Evolutionary conservation across 2,888 invertebrate species (phyloP).

Genomic region (Linnaemya vulpina): DNA sequence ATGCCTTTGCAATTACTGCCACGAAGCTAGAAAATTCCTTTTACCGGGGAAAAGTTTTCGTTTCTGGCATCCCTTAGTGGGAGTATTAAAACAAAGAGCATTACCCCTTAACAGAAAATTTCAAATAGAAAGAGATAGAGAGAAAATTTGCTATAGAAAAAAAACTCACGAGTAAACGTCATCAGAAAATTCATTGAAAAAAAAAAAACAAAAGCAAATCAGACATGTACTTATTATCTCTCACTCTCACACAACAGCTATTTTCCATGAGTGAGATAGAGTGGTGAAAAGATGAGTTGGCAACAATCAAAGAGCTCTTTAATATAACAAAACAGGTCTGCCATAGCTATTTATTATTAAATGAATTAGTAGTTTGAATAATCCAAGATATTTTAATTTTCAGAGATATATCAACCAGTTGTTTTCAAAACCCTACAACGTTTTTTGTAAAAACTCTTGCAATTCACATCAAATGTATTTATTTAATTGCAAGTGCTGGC

Average conservation of each 20-base stretch:
- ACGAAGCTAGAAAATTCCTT: too few species aligned
- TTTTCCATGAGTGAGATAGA: constrained; percentile 64
- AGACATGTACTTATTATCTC: constrained; percentile 11
- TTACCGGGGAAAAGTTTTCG: too few species aligned
- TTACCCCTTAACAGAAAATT: constrained; percentile 28
- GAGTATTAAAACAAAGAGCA: constrained; percentile 51
- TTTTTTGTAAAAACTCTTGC: too few species aligned
- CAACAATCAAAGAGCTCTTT: constrained; percentile 59
- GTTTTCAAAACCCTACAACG: too few species aligned
- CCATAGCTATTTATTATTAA: too few species aligned
- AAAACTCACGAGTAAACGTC: constrained; percentile 50
- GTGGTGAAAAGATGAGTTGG: constrained; percentile 73
- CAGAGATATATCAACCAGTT: too few species aligned
- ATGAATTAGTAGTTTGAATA: too few species aligned
- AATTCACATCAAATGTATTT: too few species aligned
- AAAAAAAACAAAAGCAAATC: neutral
- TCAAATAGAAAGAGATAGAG: constrained; percentile 59
- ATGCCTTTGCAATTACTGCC: too few species aligned
- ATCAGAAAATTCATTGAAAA: constrained; percentile 4
- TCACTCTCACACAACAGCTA: constrained; percentile 51
- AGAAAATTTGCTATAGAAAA: constrained; percentile 29
- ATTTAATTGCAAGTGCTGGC: too few species aligned
- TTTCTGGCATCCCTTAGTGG: constrained; percentile 17
- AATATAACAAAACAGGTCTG: neutral
- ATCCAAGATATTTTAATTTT: too few species aligned